Conservation (phyloP, 2,113 vertebrate species). For the Stercorarius parasiticus region DNA sequence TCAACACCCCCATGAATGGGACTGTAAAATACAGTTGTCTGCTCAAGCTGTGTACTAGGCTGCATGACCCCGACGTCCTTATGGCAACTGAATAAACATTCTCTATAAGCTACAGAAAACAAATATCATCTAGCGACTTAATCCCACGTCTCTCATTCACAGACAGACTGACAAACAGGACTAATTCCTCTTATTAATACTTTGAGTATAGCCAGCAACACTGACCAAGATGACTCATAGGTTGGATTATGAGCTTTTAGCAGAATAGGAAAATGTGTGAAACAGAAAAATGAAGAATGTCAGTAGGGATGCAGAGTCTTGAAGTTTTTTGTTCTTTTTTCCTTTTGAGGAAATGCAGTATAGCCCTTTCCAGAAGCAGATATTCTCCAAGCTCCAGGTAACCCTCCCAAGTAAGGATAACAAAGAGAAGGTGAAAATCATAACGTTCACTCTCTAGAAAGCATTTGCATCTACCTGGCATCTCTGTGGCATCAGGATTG, state of each 20-base stretch:
- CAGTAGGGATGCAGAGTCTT: not conserved
- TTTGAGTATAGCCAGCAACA: not conserved
- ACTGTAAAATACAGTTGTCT: not conserved
- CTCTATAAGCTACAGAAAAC: not conserved
- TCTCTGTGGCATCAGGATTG: not conserved
- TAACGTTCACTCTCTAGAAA: not conserved
- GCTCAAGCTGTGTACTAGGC: not conserved
- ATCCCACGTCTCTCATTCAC: slow-evolving; percentile 29
- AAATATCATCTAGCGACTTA: slow-evolving; percentile 19
- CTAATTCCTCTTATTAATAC: slow-evolving; percentile 51
- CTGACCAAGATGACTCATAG: slow-evolving; percentile 8
- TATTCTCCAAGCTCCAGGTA: not conserved
- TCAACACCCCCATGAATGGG: not conserved
- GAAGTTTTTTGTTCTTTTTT: not conserved
- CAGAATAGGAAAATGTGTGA: not conserved
- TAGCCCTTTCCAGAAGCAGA: not conserved
- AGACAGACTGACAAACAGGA: slow-evolving; percentile 43
- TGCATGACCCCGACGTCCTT: not conserved
- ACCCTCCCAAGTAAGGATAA: not conserved
- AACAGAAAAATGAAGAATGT: not conserved
- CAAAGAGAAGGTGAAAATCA: slow-evolving; percentile 7
- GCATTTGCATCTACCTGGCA: not conserved
- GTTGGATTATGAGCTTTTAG: not conserved
- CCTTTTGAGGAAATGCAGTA: not conserved
- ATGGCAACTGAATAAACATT: slow-evolving; percentile 15